Percentiles rank a stretch among this genome's conserved stretches.
phyloP scores from a whole-genome alignment of 2,113 vertebrate species.

The Pteronura brasiliensis region DNA sequence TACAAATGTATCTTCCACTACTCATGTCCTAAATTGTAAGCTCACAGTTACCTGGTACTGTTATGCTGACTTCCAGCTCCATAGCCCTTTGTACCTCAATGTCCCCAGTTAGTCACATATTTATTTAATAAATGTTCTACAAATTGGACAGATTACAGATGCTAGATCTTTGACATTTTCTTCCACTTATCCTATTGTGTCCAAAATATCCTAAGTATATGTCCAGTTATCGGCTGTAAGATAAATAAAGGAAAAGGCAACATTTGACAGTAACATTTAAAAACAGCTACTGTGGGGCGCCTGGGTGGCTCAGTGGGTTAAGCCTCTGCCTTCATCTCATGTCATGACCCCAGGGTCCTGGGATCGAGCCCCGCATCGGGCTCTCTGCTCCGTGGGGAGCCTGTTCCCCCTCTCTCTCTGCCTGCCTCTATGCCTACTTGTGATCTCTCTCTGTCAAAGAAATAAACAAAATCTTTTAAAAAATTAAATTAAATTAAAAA shows the following conservation, averaged over 20 bases:
- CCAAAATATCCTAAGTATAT: background rate
- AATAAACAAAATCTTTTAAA: no score
- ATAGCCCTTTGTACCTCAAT: background rate
- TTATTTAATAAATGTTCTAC: background rate
- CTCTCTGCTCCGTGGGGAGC: no score
- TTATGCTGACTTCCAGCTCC: background rate
- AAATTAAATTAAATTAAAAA: background rate
- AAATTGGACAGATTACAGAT: background rate
- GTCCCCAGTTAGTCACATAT: background rate
- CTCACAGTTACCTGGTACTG: background rate
- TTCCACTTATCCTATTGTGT: background rate
- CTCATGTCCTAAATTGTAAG: background rate
- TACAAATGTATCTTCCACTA: background rate
- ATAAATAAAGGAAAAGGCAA: background rate
- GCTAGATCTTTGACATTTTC: background rate
- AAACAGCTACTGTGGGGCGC: background rate
- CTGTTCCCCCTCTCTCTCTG: no score
- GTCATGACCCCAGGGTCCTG: no score
- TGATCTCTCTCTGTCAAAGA: no score
- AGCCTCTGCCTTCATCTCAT: no score
- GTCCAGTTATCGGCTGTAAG: background rate
- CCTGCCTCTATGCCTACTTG: no score
- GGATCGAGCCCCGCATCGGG: rapidly evolving
- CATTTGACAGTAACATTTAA: background rate
- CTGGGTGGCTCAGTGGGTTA: no score